Conservation (phyloP, 35 echinoderm and acorn worm genomes). For the Anneissia japonica region DNA sequence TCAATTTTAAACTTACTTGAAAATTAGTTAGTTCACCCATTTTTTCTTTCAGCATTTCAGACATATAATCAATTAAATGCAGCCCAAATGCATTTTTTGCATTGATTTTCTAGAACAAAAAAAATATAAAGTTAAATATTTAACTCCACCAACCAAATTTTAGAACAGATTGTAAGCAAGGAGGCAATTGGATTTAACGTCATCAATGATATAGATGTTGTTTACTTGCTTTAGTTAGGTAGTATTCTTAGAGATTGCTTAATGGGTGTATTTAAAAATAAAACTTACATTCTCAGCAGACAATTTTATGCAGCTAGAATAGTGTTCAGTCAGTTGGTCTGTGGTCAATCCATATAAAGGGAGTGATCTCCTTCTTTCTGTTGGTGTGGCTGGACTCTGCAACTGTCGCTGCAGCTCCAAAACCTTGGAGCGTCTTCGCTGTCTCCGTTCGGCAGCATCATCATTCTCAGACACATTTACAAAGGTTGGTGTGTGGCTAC, state of each 20-base stretch:
- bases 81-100: slow-evolving; percentile 98
- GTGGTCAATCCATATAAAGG: slow-evolving; percentile 59
- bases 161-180: not conserved
- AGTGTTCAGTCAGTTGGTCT: slow-evolving; percentile 86
- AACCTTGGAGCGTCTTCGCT: slow-evolving; percentile 69
- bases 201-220: not conserved
- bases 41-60: slow-evolving; percentile 84
- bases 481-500: slow-evolving; percentile 30
- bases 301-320: slow-evolving; percentile 95
- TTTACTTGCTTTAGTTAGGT: not conserved
- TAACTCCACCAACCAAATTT: too few relatives aligned
- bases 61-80: slow-evolving; percentile 96
- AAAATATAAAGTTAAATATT: too few relatives aligned
- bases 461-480: slow-evolving; percentile 71
- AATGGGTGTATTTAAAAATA: not conserved
- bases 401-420: slow-evolving; percentile 77
- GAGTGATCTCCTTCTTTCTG: slow-evolving; percentile 72
- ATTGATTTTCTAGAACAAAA: slow-evolving; percentile 87
- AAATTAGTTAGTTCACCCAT: slow-evolving; percentile 98
- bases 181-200: not conserved
- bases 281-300: slow-evolving; percentile 98
- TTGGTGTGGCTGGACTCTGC: slow-evolving; percentile 85
- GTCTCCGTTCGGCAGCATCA: slow-evolving; percentile 64
- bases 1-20: slow-evolving; percentile 43
- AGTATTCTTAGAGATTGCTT: too few relatives aligned